Conservation (phyloP, 2,113 vertebrate species). For the Micromys minutus region DNA sequence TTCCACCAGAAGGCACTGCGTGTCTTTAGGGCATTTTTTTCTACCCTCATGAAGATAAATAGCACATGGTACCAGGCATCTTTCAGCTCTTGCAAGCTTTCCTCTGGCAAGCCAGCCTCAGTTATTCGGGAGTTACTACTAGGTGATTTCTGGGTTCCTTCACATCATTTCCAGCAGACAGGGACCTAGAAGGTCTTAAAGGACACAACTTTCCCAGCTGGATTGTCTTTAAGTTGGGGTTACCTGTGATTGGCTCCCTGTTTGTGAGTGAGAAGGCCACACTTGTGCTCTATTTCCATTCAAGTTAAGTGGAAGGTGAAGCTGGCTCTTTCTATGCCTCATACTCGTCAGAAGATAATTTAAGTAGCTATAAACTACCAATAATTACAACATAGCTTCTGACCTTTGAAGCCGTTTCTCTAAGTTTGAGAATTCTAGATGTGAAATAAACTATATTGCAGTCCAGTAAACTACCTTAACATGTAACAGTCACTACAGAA, state of each 20-base stretch:
- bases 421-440: neutral
- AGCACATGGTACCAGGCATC: neutral
- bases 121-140: neutral
- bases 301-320: too few species aligned
- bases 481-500: neutral
- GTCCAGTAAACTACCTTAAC: neutral
- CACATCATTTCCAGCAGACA: fast-evolving
- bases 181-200: fast-evolving
- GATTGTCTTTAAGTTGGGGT: neutral
- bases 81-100: neutral
- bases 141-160: neutral
- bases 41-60: neutral
- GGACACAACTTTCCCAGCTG: neutral
- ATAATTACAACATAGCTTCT: neutral
- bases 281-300: neutral
- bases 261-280: neutral
- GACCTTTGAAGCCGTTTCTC: neutral
- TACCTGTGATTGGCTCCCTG: neutral
- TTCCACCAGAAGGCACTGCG: neutral
- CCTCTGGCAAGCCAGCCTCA: neutral
- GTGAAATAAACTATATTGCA: neutral
- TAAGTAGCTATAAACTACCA: neutral
- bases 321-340: neutral
- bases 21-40: neutral
- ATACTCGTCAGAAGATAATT: neutral